Percentiles rank a stretch among this genome's conserved stretches.
Conservation (phyloP, 2,888 invertebrate genomes). For the Noctua janthina region DNA sequence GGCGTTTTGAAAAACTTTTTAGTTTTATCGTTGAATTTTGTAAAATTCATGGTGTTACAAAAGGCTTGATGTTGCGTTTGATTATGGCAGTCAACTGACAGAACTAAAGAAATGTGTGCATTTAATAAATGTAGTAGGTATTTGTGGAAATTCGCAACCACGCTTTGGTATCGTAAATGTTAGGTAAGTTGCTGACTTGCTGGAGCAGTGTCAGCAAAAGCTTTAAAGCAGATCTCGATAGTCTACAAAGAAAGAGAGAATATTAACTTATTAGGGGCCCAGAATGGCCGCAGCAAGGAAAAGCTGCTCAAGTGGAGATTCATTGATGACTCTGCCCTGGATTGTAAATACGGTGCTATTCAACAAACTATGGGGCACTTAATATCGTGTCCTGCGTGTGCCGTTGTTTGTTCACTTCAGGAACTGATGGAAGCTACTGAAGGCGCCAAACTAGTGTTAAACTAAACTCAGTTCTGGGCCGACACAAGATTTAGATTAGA, state of each 20-base stretch:
- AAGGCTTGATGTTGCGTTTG: not conserved
- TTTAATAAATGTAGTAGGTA: too few species aligned
- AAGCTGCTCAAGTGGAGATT: too few species aligned
- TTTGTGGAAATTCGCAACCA: not conserved
- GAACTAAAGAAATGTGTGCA: not conserved
- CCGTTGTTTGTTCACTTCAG: too few species aligned
- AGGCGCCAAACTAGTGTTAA: too few species aligned
- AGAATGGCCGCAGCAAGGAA: too few species aligned
- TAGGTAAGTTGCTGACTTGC: not conserved
- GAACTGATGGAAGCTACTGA: too few species aligned
- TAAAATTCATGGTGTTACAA: not conserved
- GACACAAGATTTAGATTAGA: too few species aligned
- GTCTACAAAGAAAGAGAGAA: not conserved
- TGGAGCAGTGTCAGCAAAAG: not conserved
- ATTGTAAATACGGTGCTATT: too few species aligned
- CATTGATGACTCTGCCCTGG: too few species aligned
- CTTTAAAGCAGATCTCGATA: not conserved
- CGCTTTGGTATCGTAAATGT: not conserved
- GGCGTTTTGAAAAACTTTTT: constrained; percentile 22
- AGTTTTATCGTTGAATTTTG: constrained; percentile 4
- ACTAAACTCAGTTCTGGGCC: too few species aligned
- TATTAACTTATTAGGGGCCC: not conserved
- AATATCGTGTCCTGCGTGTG: too few species aligned
- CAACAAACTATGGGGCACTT: too few species aligned
- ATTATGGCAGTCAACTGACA: not conserved